phyloP scores from a whole-genome alignment of 2,888 invertebrate genomes.

The Elmis aenea region DNA sequence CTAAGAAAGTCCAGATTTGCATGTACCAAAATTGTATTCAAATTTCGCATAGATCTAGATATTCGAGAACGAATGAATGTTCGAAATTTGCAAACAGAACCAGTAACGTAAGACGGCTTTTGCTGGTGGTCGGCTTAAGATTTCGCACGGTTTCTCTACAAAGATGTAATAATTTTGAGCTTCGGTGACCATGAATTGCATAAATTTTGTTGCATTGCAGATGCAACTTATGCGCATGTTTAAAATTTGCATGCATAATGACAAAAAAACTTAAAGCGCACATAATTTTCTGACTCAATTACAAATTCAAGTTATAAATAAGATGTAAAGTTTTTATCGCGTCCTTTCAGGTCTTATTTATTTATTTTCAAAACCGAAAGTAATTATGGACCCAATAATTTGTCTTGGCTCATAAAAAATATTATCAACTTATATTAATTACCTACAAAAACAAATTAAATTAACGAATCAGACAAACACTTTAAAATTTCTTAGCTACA shows the following conservation, averaged over 20 bases:
- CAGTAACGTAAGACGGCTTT: slow-evolving; percentile 19
- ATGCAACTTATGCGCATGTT: slow-evolving; percentile 17
- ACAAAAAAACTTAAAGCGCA: too few relatives aligned
- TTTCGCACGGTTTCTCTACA: slow-evolving; percentile 26
- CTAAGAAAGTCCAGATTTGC: slow-evolving; percentile 34
- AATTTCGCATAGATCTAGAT: slow-evolving; percentile 37
- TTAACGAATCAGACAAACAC: too few relatives aligned
- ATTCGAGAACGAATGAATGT: slow-evolving; percentile 23
- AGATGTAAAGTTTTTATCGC: too few relatives aligned
- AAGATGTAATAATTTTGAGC: slow-evolving; percentile 30
- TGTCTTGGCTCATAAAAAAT: too few relatives aligned
- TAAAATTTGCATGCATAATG: background rate
- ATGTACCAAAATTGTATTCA: slow-evolving; percentile 44
- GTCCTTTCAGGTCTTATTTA: too few relatives aligned
- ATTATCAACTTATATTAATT: too few relatives aligned
- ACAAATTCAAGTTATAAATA: too few relatives aligned
- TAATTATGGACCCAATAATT: too few relatives aligned
- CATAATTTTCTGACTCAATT: too few relatives aligned
- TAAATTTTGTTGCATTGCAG: slow-evolving; percentile 22
- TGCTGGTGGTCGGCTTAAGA: slow-evolving; percentile 18
- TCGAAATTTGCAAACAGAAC: slow-evolving; percentile 36
- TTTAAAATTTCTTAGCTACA: too few relatives aligned
- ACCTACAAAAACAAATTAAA: too few relatives aligned
- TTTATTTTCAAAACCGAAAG: too few relatives aligned
- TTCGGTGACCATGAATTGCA: slow-evolving; percentile 21